Base-by-base conservation (phyloP, 2,113 vertebrate genomes). In the Aspidoscelis tigris region DNA sequence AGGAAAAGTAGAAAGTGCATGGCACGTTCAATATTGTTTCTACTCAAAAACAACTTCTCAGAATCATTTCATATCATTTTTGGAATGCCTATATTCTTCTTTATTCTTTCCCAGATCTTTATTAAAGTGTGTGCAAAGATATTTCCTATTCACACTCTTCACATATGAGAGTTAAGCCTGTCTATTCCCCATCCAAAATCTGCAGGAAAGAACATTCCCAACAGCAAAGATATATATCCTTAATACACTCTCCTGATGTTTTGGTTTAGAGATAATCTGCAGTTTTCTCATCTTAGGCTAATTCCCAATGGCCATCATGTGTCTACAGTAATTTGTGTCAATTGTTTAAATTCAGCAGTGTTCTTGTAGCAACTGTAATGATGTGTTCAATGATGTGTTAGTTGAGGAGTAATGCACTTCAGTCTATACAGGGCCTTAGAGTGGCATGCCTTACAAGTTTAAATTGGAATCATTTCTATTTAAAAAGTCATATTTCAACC, bases 271-370 rank as follows among this genome's bases (percentile, higher is more conserved):
- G 76, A 82, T 43, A 80, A 33, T 73, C 78, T 84, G 14, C 20
- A 82, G 5, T 84, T 87, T 84, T 87, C 26, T 79, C 24, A 44
- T 43, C 65, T 71, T 87, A 84, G 88, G 47, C 82, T 82, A 84
- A 0, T 82, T 89, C 26, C 78, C 39, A 77, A 0, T 53, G 9
- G 71, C 2, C 10, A 88, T 50, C 83, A 76, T 89, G 78, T 92
- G 78, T 87, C 81, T 70, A 58, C 50, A 70, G 44, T 55, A 86
- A 93, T 93, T 83, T 90, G 14, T 89, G 80, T 83, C 83, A 88
- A 58, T 84, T 88, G 24, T 85, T 87, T 65, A 88, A 91, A 88
- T 89, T 75, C 68, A 86, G 43, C 70, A 82, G 53, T 39, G 16
- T 69, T 90, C 83, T 50, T 43, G 55, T 81, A 82, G 22, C 20